Evolutionary conservation across 2,797 vertebrate genomes (phyloP).

Genomic region (Miichthys miiuy): DNA sequence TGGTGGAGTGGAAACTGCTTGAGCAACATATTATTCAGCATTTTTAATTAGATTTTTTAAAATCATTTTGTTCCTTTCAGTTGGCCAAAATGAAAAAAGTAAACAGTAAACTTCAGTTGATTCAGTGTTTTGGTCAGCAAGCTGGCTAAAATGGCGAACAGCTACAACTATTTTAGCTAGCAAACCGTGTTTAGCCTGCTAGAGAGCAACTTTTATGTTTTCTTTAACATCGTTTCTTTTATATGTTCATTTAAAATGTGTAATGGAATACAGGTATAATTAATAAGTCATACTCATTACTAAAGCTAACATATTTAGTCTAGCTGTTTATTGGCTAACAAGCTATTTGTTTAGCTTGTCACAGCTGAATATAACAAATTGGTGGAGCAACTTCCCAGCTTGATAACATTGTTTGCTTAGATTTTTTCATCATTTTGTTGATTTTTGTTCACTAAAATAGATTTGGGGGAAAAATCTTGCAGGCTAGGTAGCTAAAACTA

Average conservation of each 20-base stretch:
- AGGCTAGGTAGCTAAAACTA: too few relatives aligned
- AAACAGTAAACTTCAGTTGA: neutral
- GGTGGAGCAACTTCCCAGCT: too few relatives aligned
- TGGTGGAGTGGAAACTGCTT: neutral
- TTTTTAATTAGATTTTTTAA: neutral
- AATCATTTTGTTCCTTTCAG: neutral
- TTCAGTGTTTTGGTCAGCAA: neutral
- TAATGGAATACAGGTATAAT: too few relatives aligned
- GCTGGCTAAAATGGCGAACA: neutral
- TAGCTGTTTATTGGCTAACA: too few relatives aligned
- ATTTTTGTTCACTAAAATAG: too few relatives aligned
- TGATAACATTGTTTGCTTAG: too few relatives aligned
- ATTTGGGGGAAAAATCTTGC: too few relatives aligned
- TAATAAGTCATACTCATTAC: too few relatives aligned
- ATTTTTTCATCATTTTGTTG: too few relatives aligned
- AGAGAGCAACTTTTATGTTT: neutral
- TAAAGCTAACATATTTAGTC: too few relatives aligned
- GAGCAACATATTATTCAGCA: neutral
- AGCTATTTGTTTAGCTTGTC: too few relatives aligned
- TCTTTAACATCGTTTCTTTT: neutral
- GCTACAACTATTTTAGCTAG: neutral
- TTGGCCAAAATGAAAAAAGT: neutral
- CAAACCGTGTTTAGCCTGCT: neutral
- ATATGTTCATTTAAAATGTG: neutral
- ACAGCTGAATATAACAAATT: too few relatives aligned